Conservation (phyloP, 2,113 vertebrate genomes). For the Laticauda colubrina region DNA sequence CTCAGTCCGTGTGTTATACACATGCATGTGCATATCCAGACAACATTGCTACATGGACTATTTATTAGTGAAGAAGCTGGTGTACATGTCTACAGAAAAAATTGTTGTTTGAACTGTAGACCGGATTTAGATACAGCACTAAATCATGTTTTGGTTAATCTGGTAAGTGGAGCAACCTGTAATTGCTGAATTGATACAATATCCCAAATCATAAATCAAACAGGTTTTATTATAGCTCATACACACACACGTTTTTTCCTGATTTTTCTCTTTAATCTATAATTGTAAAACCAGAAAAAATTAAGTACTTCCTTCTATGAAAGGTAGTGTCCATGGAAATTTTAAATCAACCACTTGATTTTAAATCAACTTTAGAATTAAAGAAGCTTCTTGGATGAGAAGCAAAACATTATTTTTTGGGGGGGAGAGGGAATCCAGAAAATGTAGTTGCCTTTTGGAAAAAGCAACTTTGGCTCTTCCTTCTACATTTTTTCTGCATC, state of each 20-base stretch:
- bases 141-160: neutral
- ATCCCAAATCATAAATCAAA: neutral
- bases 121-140: neutral
- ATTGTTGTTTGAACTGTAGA: neutral
- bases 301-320: neutral
- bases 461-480: neutral
- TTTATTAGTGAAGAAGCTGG: neutral
- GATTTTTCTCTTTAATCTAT: no score
- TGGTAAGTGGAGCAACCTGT: neutral
- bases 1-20: neutral
- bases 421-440: neutral
- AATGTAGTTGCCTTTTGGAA: neutral
- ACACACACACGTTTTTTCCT: no score
- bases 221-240: neutral
- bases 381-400: neutral
- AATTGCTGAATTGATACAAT: neutral
- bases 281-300: no score
- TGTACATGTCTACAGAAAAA: neutral
- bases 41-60: neutral
- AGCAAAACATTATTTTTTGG: neutral
- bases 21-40: neutral
- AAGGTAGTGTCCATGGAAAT: neutral
- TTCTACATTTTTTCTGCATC: neutral
- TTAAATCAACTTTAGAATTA: neutral
- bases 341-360: neutral